phyloP scores from a whole-genome alignment of 2,113 vertebrate genomes.

The Cyanoramphus novaezelandiae region DNA sequence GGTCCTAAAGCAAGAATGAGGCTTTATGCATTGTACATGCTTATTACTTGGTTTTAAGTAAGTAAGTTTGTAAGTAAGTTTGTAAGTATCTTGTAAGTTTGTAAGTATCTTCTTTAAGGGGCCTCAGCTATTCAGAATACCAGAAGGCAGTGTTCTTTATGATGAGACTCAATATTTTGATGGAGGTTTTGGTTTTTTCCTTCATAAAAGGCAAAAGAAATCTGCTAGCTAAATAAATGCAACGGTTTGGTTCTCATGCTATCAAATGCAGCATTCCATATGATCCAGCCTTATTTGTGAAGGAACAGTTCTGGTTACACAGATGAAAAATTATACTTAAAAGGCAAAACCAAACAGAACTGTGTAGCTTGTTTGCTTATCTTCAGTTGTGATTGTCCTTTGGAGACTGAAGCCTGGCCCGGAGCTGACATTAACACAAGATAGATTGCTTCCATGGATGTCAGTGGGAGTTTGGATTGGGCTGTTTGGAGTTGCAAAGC shows the following conservation, averaged over 20 bases:
- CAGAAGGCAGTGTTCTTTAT: background rate
- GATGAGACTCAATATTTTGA: background rate
- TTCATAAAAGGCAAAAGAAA: background rate
- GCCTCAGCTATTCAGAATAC: background rate
- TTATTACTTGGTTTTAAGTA: background rate
- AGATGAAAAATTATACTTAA: conserved; percentile 35
- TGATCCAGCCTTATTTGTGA: background rate
- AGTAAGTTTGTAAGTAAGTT: too few relatives aligned
- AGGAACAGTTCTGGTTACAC: background rate
- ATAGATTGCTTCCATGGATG: conserved; percentile 30
- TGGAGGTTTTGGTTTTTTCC: background rate
- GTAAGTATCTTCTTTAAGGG: background rate
- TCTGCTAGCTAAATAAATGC: background rate
- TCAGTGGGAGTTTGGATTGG: background rate
- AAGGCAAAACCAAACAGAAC: conserved; percentile 39
- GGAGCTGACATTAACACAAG: background rate
- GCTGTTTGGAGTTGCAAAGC: background rate
- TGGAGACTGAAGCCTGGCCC: background rate
- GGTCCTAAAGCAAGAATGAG: background rate
- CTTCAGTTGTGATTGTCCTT: conserved; percentile 33
- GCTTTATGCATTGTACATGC: background rate
- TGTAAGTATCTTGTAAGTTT: too few relatives aligned
- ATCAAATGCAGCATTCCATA: background rate
- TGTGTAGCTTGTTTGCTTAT: conserved; percentile 42
- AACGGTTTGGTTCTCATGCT: conserved; percentile 7